These are phyloP conservation scores for Drosophila infuscata DNA, from an alignment of 2,888 invertebrate genomes.

Conservation along the genomic window DNA sequence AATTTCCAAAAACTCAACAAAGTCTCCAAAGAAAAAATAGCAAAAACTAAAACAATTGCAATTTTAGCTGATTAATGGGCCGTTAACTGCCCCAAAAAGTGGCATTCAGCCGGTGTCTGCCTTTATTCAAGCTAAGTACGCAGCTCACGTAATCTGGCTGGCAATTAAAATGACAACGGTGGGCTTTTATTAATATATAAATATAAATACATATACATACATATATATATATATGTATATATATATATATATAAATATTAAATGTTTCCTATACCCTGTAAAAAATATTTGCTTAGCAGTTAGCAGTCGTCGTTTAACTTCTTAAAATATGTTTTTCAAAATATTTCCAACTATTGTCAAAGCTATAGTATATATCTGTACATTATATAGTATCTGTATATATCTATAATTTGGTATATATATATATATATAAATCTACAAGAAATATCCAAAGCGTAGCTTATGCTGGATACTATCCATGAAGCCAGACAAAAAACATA, in stretches of 20 bases:
- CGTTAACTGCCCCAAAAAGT: constrained; percentile 5
- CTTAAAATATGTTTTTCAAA: not conserved
- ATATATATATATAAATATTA: not conserved
- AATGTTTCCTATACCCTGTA: not conserved
- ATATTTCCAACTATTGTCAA: not conserved
- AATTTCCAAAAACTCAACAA: not conserved
- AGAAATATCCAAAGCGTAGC: not conserved
- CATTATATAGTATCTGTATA: no score
- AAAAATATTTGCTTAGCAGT: not conserved
- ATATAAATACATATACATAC: not conserved
- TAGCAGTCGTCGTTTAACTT: not conserved
- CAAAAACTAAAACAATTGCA: constrained; percentile 11
- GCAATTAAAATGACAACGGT: constrained; percentile 2
- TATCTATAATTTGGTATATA: no score
- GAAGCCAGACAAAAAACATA: constrained; percentile 9
- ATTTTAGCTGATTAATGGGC: constrained; percentile 26
- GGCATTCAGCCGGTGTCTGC: not conserved
- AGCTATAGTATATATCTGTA: not conserved
- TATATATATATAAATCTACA: not conserved
- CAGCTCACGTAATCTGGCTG: constrained; percentile 5
- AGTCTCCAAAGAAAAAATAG: not conserved
- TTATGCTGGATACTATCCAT: not conserved
- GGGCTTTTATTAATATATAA: not conserved
- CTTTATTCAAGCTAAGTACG: not conserved
- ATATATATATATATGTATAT: not conserved